Base-by-base conservation (phyloP, 2,113 vertebrate genomes). In the Ammodytes dubius region DNA sequence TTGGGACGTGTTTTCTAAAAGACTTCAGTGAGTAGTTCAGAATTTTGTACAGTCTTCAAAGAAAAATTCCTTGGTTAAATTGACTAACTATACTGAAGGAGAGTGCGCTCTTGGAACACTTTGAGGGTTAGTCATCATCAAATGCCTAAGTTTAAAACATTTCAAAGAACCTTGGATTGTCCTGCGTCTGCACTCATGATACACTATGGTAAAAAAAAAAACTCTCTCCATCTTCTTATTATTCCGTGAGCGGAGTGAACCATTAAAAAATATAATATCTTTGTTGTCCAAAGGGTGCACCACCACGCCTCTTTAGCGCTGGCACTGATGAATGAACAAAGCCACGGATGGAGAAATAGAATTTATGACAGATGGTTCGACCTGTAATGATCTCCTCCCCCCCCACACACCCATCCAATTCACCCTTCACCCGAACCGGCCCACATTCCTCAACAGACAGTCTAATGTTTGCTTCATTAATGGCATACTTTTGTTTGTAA, bases 321-420 rank as follows among this genome's bases (percentile, higher is more conserved):
- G 4, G 5, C 37, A 4, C 4, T 74, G 65, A 86, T 40, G 19
- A 81, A 71, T 64, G 56, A 39, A 70, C 45, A 15, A 14, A 69
- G 17, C 7, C 5, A 14, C 4, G 4, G 50, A 37, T 61, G 67
- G 65, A 81, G 3, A 54, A 56, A 70, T 35, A 13, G n/a, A 37
- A 56, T 61, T 61, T 53, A 57, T 81, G 79, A 82, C n/a, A 37
- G 45, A 70, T 70, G 9, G 80, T 56, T 56, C 40, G 10, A 46
- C 45, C 60, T 72, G 69, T 76, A 67, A 82, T 70, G 81, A 75
- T 79, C 68, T 14, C 63, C 74, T 39, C 37, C 19, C 39, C 27
- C 27, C 27, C 27, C 27, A 54, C 43, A 17, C 6, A 7, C 8
- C 5, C n/a, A 13, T 12, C n/a, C 0, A 7, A 42, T 64, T 67